Percentiles rank a stretch among this genome's conserved stretches.
Conservation (phyloP, 1,140 invertebrate species). For the Drosophila lini region DNA sequence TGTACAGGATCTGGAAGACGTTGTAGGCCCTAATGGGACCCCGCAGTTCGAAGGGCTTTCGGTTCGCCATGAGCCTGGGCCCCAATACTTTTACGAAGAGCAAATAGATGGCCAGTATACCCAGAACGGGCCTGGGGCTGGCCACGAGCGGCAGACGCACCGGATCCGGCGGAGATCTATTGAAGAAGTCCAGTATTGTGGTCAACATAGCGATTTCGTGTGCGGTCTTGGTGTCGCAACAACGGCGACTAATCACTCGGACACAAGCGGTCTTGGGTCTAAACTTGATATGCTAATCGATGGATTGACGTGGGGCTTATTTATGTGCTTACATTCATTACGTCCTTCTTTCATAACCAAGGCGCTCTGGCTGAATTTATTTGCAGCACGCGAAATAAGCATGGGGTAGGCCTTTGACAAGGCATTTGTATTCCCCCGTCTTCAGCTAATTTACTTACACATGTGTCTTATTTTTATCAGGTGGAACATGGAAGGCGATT, state of each 20-base stretch:
- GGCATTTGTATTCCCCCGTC: background rate
- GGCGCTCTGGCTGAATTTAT: background rate
- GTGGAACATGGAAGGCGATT: background rate
- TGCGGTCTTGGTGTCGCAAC: constrained; percentile 1
- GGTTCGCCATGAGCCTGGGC: constrained; percentile 91
- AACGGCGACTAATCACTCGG: constrained; percentile 5
- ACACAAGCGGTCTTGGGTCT: background rate
- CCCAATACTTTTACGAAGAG: constrained; percentile 88
- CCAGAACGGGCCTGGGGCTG: constrained; percentile 89
- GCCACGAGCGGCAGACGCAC: constrained; percentile 87
- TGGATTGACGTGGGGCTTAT: background rate
- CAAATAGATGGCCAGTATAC: constrained; percentile 89
- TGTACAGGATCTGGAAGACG: constrained; percentile 86
- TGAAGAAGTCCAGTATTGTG: constrained; percentile 24
- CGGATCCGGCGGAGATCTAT: constrained; percentile 33
- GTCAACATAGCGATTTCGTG: constrained; percentile 29
- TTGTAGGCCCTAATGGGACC: constrained; percentile 91
- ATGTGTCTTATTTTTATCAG: background rate
- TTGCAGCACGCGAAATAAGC: background rate
- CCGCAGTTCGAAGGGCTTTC: constrained; percentile 91
- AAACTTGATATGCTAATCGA: constrained; percentile 14
- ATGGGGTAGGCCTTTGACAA: background rate
- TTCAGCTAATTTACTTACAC: background rate
- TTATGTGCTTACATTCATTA: background rate
- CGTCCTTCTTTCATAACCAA: background rate